Evolutionary conservation across 2,888 invertebrate species (phyloP).

Genomic region (Ochropleura plecta): DNA sequence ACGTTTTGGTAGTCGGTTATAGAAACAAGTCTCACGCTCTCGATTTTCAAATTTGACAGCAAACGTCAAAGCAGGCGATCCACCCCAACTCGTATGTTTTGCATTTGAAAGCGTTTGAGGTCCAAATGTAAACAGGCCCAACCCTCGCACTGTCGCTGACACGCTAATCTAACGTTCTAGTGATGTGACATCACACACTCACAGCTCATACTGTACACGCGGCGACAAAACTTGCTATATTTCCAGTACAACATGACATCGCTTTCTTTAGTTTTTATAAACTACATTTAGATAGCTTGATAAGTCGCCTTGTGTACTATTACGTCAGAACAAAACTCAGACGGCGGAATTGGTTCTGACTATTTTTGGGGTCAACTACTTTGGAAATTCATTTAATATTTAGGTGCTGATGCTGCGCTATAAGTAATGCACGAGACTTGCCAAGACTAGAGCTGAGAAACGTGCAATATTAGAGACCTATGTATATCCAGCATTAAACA

Average conservation of each 20-base stretch:
- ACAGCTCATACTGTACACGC: not conserved
- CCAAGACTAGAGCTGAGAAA: not conserved
- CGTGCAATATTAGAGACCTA: not conserved
- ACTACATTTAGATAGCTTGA: too few species aligned
- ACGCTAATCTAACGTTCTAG: constrained; percentile 48
- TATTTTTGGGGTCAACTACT: not conserved
- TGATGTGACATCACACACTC: constrained; percentile 8
- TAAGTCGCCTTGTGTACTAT: not conserved
- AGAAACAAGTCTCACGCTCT: constrained; percentile 6
- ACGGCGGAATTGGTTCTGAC: not conserved
- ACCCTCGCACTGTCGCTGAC: constrained; percentile 58
- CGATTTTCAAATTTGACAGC: constrained; percentile 43
- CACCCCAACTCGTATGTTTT: constrained; percentile 48
- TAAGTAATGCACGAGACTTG: not conserved
- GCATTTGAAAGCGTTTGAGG: constrained; percentile 60
- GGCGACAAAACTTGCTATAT: too few species aligned
- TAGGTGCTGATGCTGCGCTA: not conserved
- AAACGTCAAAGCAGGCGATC: constrained; percentile 2
- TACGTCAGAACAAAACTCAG: constrained; percentile 17
- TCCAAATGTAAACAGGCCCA: constrained; percentile 50
- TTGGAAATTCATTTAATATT: constrained; percentile 1
- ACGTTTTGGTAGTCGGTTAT: not conserved
- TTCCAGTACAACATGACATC: too few species aligned
- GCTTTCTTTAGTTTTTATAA: too few species aligned
- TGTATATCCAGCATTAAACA: not conserved